A percentile compares a stretch with the other conserved stretches of the same genome.
Conservation (phyloP, 2,113 vertebrate species). For the Cryptomyrus ogoouensis region DNA sequence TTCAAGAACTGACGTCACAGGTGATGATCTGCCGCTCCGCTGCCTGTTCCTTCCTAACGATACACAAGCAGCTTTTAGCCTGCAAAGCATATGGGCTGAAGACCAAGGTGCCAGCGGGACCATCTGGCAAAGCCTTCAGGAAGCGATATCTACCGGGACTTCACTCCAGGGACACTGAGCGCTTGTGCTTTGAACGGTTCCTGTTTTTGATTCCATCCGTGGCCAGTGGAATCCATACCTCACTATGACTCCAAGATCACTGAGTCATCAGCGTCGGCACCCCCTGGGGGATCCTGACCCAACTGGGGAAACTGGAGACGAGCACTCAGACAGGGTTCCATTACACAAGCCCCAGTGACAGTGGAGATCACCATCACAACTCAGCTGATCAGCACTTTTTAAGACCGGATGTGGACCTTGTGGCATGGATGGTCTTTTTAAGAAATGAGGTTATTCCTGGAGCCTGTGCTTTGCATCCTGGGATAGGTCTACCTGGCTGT, state of each 20-base stretch:
- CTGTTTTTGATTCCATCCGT: not conserved
- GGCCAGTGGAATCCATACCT: not conserved
- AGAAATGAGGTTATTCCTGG: not conserved
- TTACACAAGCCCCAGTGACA: not conserved
- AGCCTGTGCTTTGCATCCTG: not conserved
- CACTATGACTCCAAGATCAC: not conserved
- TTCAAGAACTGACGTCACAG: not conserved
- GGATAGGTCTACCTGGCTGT: not conserved
- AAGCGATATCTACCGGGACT: not conserved
- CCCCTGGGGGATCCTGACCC: not conserved
- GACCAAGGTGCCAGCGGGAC: not conserved
- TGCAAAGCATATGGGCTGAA: slow-evolving; percentile 2
- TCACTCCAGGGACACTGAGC: not conserved
- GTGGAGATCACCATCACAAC: not conserved
- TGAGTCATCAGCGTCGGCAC: not conserved
- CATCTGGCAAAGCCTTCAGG: not conserved
- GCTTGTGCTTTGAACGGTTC: not conserved
- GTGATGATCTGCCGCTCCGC: not conserved
- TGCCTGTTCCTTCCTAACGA: not conserved
- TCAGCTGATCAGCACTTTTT: not conserved
- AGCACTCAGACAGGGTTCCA: not conserved
- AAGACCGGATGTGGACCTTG: not conserved
- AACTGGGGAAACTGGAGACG: not conserved
- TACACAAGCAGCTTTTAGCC: not conserved
- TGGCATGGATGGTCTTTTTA: not conserved